phyloP scores from a whole-genome alignment of 2,888 invertebrate genomes.

The Archips crataeganus region DNA sequence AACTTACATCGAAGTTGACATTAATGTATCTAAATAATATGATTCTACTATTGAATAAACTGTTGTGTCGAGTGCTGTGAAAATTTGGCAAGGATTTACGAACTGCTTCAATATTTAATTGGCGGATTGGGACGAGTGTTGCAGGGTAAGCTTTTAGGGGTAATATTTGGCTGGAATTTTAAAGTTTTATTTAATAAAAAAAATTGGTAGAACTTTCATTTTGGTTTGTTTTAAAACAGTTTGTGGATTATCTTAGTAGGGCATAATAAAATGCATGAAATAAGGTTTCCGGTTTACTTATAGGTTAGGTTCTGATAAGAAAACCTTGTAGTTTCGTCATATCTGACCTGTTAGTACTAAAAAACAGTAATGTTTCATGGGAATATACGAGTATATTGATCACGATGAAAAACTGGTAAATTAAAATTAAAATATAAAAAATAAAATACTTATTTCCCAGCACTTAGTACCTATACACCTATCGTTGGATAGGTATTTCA shows the following conservation, averaged over 20 bases:
- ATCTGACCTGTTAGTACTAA: no score
- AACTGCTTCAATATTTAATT: conserved; percentile 7
- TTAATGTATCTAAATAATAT: conserved; percentile 11
- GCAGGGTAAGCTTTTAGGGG: not conserved
- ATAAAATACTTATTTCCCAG: no score
- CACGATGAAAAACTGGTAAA: no score
- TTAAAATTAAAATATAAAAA: no score
- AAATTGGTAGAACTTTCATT: not conserved
- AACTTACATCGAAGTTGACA: conserved; percentile 16
- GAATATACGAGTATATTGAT: no score
- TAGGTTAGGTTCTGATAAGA: no score
- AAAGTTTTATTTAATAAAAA: not conserved
- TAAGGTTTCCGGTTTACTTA: not conserved
- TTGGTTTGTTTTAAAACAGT: not conserved
- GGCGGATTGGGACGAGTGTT: not conserved
- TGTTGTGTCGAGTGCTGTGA: conserved; percentile 25
- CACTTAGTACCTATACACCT: no score
- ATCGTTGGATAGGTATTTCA: no score
- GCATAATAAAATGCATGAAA: not conserved
- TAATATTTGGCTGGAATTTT: not conserved
- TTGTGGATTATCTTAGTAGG: not conserved
- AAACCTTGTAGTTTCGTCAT: no score
- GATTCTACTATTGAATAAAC: conserved; percentile 7
- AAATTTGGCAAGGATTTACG: not conserved
- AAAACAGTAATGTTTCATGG: no score